These are phyloP conservation scores for Poeciliopsis prolifica DNA, from an alignment of 2,113 vertebrate species.

Conservation along the genomic window DNA sequence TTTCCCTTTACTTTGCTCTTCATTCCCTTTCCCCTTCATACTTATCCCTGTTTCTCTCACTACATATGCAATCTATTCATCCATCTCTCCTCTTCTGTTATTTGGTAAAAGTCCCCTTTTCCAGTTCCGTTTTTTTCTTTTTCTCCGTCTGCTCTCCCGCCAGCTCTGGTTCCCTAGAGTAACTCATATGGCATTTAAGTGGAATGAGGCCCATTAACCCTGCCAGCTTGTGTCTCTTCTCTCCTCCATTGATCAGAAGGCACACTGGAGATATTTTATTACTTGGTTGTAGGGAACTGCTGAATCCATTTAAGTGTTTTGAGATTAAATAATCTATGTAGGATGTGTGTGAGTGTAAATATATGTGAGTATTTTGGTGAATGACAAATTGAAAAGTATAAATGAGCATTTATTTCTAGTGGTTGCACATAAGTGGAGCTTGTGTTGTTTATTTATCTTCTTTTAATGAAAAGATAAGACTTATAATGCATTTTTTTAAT, in stretches of 20 bases:
- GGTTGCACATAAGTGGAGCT: constrained; percentile 74
- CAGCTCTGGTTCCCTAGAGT: constrained; percentile 70
- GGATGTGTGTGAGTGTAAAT: not conserved
- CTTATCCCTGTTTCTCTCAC: not conserved
- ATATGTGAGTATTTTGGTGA: constrained; percentile 21
- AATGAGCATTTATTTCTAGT: constrained; percentile 77
- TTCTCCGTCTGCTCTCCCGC: constrained; percentile 28
- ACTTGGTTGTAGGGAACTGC: constrained; percentile 66
- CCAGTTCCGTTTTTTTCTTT: not conserved
- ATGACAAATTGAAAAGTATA: constrained; percentile 69
- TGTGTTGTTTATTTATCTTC: constrained; percentile 22
- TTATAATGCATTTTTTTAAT: not conserved
- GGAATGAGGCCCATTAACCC: constrained; percentile 86
- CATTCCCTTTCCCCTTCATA: not conserved
- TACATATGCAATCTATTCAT: constrained; percentile 1
- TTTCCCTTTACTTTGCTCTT: not conserved
- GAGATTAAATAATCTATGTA: constrained; percentile 14
- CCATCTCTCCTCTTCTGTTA: constrained; percentile 7
- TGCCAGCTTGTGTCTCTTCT: constrained; percentile 82
- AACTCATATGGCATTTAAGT: constrained; percentile 86
- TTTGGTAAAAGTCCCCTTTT: constrained; percentile 15
- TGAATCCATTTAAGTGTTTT: constrained; percentile 58
- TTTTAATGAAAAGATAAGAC: constrained; percentile 10
- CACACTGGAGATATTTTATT: constrained; percentile 85
- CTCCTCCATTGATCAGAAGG: constrained; percentile 90